A percentile compares a stretch with the other conserved stretches of the same genome.
Evolutionary conservation across 2,113 vertebrate genomes (phyloP).

Genomic region (Lynx canadensis): DNA sequence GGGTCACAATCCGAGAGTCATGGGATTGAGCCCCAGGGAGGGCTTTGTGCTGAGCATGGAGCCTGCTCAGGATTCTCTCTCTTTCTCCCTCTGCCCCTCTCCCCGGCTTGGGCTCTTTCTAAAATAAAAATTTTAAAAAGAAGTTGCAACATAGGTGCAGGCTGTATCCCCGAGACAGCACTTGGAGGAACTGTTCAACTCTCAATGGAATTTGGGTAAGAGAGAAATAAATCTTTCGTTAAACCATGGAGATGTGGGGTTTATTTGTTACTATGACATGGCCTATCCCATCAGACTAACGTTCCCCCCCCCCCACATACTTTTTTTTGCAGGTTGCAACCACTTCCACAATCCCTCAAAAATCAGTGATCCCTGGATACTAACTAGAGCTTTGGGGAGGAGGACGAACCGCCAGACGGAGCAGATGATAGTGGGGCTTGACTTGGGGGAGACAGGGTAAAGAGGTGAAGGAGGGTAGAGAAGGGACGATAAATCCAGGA

Average conservation of each 20-base stretch:
- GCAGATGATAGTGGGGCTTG: not conserved
- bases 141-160: accelerated
- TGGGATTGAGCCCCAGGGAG: too few species aligned
- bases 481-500: not conserved
- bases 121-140: too few species aligned
- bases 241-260: not conserved
- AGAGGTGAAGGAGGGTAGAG: not conserved
- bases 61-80: too few species aligned
- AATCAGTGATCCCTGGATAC: not conserved
- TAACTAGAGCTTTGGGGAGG: not conserved
- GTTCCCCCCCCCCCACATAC: too few species aligned
- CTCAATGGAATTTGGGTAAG: not conserved
- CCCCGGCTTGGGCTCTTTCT: too few species aligned
- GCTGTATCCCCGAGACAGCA: not conserved
- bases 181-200: not conserved
- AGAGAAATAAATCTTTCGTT: not conserved
- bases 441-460: not conserved
- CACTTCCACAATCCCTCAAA: not conserved
- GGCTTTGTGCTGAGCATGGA: too few species aligned
- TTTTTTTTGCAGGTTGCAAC: not conserved
- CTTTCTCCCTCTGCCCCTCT: too few species aligned
- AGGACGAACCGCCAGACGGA: not conserved
- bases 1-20: too few species aligned
- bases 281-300: not conserved
- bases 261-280: not conserved